Conservation (phyloP, 1,140 invertebrate genomes). For the Drosophila teissieri region DNA sequence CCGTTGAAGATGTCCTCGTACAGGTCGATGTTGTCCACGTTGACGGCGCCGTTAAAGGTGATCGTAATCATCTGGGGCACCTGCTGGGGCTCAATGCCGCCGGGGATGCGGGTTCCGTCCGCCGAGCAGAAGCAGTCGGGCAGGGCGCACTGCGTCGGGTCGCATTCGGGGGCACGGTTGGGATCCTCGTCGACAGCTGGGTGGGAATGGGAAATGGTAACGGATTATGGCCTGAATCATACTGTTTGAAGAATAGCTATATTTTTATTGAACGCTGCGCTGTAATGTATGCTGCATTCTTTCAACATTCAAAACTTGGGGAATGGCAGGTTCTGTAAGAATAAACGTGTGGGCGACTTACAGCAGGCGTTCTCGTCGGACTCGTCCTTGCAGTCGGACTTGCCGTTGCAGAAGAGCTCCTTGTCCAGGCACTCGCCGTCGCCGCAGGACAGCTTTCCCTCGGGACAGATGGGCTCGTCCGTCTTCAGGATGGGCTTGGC, state of each 20-base stretch:
- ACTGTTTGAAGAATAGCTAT: too few species aligned
- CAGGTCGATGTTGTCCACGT: slow-evolving; percentile 96
- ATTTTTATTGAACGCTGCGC: background rate
- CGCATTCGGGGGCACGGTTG: slow-evolving; percentile 95
- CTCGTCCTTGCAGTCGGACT: slow-evolving; percentile 95
- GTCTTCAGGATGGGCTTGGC: slow-evolving; percentile 94
- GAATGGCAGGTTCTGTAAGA: too few species aligned
- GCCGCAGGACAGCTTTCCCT: slow-evolving; percentile 94
- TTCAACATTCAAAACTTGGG: too few species aligned
- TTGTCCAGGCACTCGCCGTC: slow-evolving; percentile 95
- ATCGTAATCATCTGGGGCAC: slow-evolving; percentile 98
- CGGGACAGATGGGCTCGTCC: slow-evolving; percentile 94
- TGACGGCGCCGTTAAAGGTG: slow-evolving; percentile 97
- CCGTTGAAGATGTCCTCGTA: slow-evolving; percentile 96
- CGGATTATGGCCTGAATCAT: background rate
- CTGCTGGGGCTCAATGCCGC: slow-evolving; percentile 91
- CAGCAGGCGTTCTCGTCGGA: slow-evolving; percentile 98
- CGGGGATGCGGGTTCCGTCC: slow-evolving; percentile 95
- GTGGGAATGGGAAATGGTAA: background rate
- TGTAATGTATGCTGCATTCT: background rate
- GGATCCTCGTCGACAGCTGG: slow-evolving; percentile 94
- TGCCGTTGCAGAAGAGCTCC: slow-evolving; percentile 96
- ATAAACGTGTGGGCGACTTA: slow-evolving; percentile 86
- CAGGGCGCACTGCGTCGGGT: slow-evolving; percentile 93
- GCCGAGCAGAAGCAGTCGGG: slow-evolving; percentile 97